Conservation (phyloP, 2,113 vertebrate species). For the Rhea americana region DNA sequence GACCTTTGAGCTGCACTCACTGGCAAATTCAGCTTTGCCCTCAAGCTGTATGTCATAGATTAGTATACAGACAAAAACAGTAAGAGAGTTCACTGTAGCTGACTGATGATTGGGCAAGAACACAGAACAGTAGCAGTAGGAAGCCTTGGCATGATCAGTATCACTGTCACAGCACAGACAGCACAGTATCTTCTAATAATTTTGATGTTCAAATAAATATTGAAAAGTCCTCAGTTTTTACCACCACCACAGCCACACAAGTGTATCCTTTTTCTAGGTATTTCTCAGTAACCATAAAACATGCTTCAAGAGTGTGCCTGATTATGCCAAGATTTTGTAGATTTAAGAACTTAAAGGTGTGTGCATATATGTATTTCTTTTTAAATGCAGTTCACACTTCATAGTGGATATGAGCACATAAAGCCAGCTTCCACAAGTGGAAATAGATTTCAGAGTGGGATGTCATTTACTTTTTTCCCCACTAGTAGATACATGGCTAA, state of each 20-base stretch:
- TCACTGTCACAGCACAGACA: not conserved
- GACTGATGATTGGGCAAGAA: not conserved
- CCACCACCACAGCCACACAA: not conserved
- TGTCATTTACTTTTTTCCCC: constrained; percentile 41
- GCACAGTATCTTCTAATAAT: not conserved
- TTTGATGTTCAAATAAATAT: not conserved
- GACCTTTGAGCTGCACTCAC: not conserved
- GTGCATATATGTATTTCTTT: not conserved
- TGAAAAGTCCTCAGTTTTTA: not conserved
- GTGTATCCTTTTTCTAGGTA: not conserved
- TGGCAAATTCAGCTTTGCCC: not conserved
- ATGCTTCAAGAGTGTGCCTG: not conserved
- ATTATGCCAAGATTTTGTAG: not conserved
- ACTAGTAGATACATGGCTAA: constrained; percentile 43
- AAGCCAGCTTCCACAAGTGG: constrained; percentile 45
- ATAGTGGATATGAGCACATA: not conserved
- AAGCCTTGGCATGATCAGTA: not conserved
- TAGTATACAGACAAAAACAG: not conserved
- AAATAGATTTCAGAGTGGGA: constrained; percentile 51
- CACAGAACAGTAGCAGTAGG: not conserved
- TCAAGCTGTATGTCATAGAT: not conserved
- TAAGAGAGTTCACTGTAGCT: not conserved
- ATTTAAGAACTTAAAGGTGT: not conserved
- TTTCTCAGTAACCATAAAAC: not conserved
- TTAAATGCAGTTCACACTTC: not conserved